These are phyloP conservation scores for Pyralis farinalis DNA, from an alignment of 2,888 invertebrate species.

Conservation along the genomic window DNA sequence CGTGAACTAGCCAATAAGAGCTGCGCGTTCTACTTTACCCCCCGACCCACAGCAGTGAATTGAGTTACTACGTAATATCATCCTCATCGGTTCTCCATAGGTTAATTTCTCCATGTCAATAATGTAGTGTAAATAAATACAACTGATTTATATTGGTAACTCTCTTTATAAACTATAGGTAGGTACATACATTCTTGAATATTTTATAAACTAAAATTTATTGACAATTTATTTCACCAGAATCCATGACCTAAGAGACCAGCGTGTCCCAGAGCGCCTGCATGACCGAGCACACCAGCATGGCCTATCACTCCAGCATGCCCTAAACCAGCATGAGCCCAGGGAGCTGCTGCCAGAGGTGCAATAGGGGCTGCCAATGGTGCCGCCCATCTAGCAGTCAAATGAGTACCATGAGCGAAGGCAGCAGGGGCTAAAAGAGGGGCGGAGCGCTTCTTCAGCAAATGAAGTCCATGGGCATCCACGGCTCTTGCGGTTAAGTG, in stretches of 20 bases:
- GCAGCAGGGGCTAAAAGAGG: slow-evolving; percentile 42
- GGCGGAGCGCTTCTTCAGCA: slow-evolving; percentile 61
- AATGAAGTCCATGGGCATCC: slow-evolving; percentile 42
- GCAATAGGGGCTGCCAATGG: slow-evolving; percentile 33
- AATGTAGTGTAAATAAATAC: no score
- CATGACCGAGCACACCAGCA: slow-evolving; percentile 21
- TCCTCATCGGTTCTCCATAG: no score
- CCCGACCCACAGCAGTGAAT: no score
- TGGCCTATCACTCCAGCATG: slow-evolving; percentile 25
- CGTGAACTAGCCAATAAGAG: no score
- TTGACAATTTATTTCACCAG: slow-evolving; percentile 46
- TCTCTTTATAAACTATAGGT: slow-evolving; percentile 66
- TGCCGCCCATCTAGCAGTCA: slow-evolving; percentile 31
- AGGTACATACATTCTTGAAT: slow-evolving; percentile 31
- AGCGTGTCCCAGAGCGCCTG: slow-evolving; percentile 21
- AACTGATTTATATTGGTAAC: slow-evolving; percentile 60
- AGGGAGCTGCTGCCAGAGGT: slow-evolving; percentile 17
- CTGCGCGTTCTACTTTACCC: no score
- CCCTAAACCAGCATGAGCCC: slow-evolving; percentile 30
- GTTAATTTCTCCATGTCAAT: no score
- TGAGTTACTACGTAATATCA: no score
- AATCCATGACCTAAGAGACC: slow-evolving; percentile 29
- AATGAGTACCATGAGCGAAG: slow-evolving; percentile 41
- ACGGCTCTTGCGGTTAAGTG: slow-evolving; percentile 62
- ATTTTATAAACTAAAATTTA: slow-evolving; percentile 22